Evolutionary conservation across 2,888 invertebrate genomes (phyloP), one percentile per base, ranked within the genome.

Genomic region (Drosophila algonquin): DNA sequence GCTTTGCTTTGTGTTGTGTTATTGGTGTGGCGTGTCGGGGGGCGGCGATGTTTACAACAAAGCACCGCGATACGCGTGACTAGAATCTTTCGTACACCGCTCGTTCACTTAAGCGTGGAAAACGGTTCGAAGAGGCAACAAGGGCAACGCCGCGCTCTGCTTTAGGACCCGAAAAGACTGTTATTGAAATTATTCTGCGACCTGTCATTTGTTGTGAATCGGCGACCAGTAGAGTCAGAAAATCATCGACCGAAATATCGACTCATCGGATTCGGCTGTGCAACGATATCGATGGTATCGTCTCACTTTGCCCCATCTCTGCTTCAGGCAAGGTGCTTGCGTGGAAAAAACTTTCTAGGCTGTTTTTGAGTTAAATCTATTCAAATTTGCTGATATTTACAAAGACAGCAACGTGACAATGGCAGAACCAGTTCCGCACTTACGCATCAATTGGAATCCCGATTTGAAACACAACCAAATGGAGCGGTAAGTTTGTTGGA

Each of bases 401-500:
- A 6, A 27, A 6, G 5, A 68, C 61, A 45, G 14, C 14, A 54
- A 24, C 35, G 10, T 1, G 46, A 55, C 9, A 55, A 94, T 94
- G 93, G 93, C 94, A 76, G 91, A 93, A 68, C 93, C 94, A 91
- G 92, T 93, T 77, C 92, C 93, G 21, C 21, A 21, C 67, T 93
- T 93, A 83, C 93, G 93, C 60, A 93, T 93, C 68, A 93, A 94
- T 63, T 96, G 95, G 95, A 94, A 93, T 90, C 94, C 96, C 9
- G 95, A 95, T 71, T 97, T 96, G 91, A 96, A 95, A 75, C 95
- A 97, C 89, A 96, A 95, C 83, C 97, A 98, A 80, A 93, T 94
- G 79, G 96, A 96, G 93, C 94, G 96, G 96, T 95, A 83, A 74
- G 44, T 16, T 21, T 9, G 30, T n/a, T 14, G 9, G 48, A 50